Base-by-base conservation (phyloP, 2,113 vertebrate species). In the Neomonachus schauinslandi region DNA sequence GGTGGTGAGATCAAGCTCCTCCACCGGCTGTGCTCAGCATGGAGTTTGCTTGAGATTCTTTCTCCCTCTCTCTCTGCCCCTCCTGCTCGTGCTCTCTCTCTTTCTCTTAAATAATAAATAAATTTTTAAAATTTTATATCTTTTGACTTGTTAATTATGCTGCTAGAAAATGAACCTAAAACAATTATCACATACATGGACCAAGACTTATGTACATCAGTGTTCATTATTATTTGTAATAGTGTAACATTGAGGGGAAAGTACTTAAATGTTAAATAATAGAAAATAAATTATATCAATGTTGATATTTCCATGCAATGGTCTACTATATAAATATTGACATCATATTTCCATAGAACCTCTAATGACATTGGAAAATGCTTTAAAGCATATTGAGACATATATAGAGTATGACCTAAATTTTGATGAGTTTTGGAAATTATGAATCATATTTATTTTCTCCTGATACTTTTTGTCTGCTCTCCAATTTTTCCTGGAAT, bases 371-470 rank as follows among this genome's bases (percentile, higher is more conserved):
- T 33, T 76, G 33, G 21, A 85, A 95, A 79, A 80, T 72, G 8
- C 39, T 84, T 26, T 69, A 85, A 97, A 97, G 39, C 10, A 86
- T 33, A 71, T 18, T 42, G 1, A 80, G 77, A 46, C 9, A 63
- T 4, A 24, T 13, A 59, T n/a, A 82, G 53, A 69, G 7, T 3
- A 65, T 51, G 14, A 79, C 36, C 18, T 83, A 90, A 92, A 85
- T 69, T 93, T 77, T 72, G 39, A 31, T 93, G 36, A 91, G 31
- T 65, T 95, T 89, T 88, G 36, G 24, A 96, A 71, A 57, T 82
- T 89, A 36, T 9, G 36, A 19, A 5, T 92, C 21, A 33, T 84
- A 91, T 87, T 83, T 33, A 65, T 39, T 82, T 91, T 85, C 21
- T 89, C 65, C 28, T 76, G 69, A 33, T 53, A n/a, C 9, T 79